Percentiles rank a stretch among this genome's conserved stretches.
Conservation (phyloP, 2,888 invertebrate genomes). For the Oasisia sp. region DNA sequence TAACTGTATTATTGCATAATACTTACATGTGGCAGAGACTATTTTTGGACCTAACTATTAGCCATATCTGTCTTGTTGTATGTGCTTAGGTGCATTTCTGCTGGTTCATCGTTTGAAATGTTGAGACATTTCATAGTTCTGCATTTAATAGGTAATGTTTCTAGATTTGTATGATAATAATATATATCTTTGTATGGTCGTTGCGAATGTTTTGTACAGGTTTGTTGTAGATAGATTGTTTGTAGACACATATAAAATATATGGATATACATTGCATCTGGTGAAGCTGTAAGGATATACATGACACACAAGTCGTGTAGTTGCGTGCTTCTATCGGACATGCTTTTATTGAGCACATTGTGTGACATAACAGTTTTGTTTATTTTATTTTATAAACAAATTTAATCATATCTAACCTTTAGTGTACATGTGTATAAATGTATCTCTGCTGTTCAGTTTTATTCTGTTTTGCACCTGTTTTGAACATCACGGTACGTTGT, state of each 20-base stretch:
- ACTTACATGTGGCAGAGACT: neutral
- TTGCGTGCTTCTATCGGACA: neutral
- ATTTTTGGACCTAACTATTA: conserved; percentile 7
- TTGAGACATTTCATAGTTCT: neutral
- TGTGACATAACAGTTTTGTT: neutral
- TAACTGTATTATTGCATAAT: neutral
- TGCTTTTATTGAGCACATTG: neutral
- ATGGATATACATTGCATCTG: neutral
- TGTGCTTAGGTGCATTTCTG: neutral
- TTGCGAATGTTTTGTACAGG: conserved; percentile 17
- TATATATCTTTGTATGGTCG: neutral
- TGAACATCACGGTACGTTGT: conserved; percentile 8
- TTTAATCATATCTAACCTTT: neutral
- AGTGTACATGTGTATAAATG: neutral
- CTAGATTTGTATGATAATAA: neutral
- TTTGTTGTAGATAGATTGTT: conserved; percentile 17
- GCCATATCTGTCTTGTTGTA: neutral
- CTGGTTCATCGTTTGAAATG: neutral
- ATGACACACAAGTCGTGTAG: neutral
- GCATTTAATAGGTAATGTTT: conserved; percentile 17
- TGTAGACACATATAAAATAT: neutral
- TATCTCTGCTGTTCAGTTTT: neutral
- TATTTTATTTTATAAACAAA: neutral
- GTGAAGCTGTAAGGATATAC: neutral
- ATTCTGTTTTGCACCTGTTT: neutral